A percentile compares a stretch with the other conserved stretches of the same genome.
Conservation (phyloP, 2,113 vertebrate genomes). For the Triplophysa siluroides region DNA sequence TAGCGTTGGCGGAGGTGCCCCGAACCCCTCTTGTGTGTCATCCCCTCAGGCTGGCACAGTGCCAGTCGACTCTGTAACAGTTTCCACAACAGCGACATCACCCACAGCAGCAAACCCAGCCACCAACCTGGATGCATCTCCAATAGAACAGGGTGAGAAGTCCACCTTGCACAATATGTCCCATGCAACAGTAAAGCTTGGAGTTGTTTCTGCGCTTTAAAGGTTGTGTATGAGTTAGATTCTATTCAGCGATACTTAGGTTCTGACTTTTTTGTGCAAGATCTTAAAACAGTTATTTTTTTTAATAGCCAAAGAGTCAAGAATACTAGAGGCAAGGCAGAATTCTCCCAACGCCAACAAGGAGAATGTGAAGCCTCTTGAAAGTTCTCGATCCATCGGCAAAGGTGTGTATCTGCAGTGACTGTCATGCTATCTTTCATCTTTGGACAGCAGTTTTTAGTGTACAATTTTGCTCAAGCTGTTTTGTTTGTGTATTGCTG, state of each 20-base stretch:
- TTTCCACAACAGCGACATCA: constrained; percentile 83
- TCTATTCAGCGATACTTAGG: too few relatives aligned
- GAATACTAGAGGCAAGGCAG: constrained; percentile 91
- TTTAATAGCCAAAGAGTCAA: constrained; percentile 87
- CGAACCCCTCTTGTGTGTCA: constrained; percentile 80
- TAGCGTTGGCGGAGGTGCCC: constrained; percentile 76
- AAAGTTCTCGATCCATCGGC: constrained; percentile 87
- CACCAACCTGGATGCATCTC: constrained; percentile 84
- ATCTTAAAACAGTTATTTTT: background rate
- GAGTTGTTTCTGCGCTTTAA: background rate
- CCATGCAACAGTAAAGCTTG: background rate
- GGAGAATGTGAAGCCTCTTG: constrained; percentile 88
- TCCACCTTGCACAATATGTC: background rate
- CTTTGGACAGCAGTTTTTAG: background rate
- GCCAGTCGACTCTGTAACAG: constrained; percentile 81
- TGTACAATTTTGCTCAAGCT: background rate
- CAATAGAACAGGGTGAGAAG: constrained; percentile 83
- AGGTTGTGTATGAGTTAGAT: background rate
- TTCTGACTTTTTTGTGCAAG: background rate
- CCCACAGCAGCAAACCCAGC: constrained; percentile 90
- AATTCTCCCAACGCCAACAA: constrained; percentile 88
- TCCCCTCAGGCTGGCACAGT: constrained; percentile 86
- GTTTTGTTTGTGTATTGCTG: background rate
- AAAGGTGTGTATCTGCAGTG: constrained; percentile 80
- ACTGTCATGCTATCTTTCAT: background rate